These are phyloP conservation scores for Portevinia maculata DNA, from an alignment of 2,888 invertebrate species.

Conservation along the genomic window DNA sequence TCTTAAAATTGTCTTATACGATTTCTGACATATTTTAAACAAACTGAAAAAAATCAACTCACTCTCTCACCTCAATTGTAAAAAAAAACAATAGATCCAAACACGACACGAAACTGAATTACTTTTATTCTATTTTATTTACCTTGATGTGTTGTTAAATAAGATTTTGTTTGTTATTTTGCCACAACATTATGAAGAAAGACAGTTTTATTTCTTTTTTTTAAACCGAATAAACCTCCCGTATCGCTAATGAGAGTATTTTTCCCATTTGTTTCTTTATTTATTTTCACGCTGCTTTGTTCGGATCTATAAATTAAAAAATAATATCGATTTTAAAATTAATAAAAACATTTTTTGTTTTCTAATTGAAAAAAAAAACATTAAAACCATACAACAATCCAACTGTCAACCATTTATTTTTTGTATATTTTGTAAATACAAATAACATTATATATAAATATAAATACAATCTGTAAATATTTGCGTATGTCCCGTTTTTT, in stretches of 20 bases:
- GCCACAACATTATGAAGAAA: constrained; percentile 15
- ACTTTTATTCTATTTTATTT: constrained; percentile 12
- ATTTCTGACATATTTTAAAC: constrained; percentile 16
- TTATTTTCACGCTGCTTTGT: constrained; percentile 83
- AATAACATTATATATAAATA: constrained; percentile 54
- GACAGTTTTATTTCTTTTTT: constrained; percentile 27
- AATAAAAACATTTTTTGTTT: constrained; percentile 50
- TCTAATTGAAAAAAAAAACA: constrained; percentile 74
- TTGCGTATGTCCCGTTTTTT: constrained; percentile 56
- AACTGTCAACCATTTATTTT: constrained; percentile 55
- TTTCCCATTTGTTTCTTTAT: constrained; percentile 80
- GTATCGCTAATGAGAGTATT: constrained; percentile 80
- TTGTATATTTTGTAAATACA: constrained; percentile 67
- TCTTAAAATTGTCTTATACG: neutral
- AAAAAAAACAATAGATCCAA: constrained; percentile 46
- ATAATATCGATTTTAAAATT: constrained; percentile 49
- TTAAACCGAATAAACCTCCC: constrained; percentile 68
- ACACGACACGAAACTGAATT: constrained; percentile 41
- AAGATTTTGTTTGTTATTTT: constrained; percentile 19
- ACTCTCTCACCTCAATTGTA: constrained; percentile 36
- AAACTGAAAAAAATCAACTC: constrained; percentile 36
- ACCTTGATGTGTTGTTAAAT: constrained; percentile 24
- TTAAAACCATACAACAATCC: constrained; percentile 74
- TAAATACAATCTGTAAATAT: constrained; percentile 68
- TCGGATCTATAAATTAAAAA: constrained; percentile 79